Base-by-base conservation (phyloP, 2,113 vertebrate genomes). In the Phasianus colchicus region DNA sequence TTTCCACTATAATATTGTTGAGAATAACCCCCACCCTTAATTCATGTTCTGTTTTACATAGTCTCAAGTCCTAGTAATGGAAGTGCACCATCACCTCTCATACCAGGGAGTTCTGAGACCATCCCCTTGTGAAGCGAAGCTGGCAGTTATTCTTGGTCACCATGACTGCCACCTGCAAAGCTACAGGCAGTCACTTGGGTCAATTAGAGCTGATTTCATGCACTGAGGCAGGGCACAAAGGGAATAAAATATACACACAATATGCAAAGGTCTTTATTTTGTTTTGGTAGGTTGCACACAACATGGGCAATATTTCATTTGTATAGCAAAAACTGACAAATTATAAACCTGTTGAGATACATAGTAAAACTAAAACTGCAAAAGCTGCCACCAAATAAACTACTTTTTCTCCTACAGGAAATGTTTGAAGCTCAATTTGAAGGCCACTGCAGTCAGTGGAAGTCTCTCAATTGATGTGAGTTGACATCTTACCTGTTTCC, bases 211-310 rank as follows among this genome's bases (percentile, higher is more conserved):
- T 4, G 42, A 7, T 86, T 88, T 81, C 42, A 55, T 45, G 30
- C 8, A 13, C 15, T 1, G 0, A 73, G 32, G 30, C 36, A 45
- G 15, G 69, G 6, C 19, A 14, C 2, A 9, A 25, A 60, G 30
- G 9, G 69, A 38, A 45, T 75, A 22, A 43, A 12, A 42, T 50
- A 2, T n/a, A 25, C 24, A 36, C 42, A 55, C 18, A 32, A 30
- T 11, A n/a, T 30, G 22, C 10, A 17, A 70, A 14, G 36, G 15
- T 18, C 8, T 22, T 73, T 13, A 8, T 34, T 73, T 58, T 21
- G 10, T 29, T 24, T 38, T 17, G 5, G 18, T 21, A 60, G 24
- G 6, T 64, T 74, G 63, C 30, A 66, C 1, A 0, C 20, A 69
- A 45, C 15, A n/a, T 30, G 58, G 38, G 38, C 74, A 61, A 43